Percentiles rank a stretch among this genome's conserved stretches.
phyloP scores from a whole-genome alignment of 2,113 vertebrate species.

The Platysternon megacephalum region DNA sequence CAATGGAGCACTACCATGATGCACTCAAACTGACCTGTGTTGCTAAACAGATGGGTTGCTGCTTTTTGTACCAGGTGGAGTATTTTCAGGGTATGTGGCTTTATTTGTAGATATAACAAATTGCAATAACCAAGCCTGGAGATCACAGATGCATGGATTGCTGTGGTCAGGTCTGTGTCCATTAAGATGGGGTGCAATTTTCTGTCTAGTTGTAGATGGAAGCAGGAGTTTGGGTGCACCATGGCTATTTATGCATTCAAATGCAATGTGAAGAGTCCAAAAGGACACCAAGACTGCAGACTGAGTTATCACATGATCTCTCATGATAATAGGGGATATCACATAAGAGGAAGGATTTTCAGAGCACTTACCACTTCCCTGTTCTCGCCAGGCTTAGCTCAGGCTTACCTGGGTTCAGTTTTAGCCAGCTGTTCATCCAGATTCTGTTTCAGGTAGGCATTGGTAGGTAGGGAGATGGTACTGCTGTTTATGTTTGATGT shows the following conservation, averaged over 20 bases:
- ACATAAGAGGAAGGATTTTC: neutral
- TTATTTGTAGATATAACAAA: neutral
- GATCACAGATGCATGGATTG: neutral
- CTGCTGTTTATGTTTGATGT: neutral
- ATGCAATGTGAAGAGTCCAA: neutral
- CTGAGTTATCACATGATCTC: neutral
- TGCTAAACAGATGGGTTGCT: neutral
- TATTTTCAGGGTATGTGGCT: neutral
- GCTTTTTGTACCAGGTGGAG: neutral
- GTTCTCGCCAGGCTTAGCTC: neutral
- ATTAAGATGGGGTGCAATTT: neutral
- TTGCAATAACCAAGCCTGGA: neutral
- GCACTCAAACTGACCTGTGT: neutral
- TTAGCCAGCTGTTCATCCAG: neutral
- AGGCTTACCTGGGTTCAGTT: neutral
- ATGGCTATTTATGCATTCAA: neutral
- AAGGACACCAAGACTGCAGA: neutral
- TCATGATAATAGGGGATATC: neutral
- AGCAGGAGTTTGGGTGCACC: neutral
- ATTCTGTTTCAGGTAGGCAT: neutral
- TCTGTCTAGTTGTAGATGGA: neutral
- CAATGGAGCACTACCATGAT: neutral
- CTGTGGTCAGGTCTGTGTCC: neutral
- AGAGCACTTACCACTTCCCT: neutral
- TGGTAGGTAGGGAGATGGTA: neutral